Percentiles rank a stretch among this genome's conserved stretches.
These are phyloP conservation scores for Neoascia interrupta DNA, from an alignment of 2,888 invertebrate genomes.

Conservation along the genomic window DNA sequence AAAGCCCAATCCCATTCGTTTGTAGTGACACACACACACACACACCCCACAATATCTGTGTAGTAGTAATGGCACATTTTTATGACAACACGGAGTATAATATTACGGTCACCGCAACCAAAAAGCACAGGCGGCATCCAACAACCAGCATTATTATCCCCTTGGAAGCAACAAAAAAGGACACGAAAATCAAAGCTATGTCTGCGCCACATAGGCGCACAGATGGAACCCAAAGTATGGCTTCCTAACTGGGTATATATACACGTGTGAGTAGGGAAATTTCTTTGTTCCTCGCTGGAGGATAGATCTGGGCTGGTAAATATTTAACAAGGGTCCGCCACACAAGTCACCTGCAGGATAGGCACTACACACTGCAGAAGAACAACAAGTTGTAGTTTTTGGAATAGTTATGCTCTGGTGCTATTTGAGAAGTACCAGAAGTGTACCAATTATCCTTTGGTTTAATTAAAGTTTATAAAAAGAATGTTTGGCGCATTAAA, in stretches of 20 bases:
- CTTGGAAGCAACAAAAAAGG: slow-evolving; percentile 28
- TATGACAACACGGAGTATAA: slow-evolving; percentile 36
- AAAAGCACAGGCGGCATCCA: slow-evolving; percentile 11
- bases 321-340: slow-evolving; percentile 60
- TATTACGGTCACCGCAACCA: slow-evolving; percentile 42
- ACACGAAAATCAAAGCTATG: slow-evolving; percentile 36
- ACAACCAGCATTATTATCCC: slow-evolving; percentile 39
- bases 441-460: slow-evolving; percentile 31
- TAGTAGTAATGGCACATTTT: slow-evolving; percentile 45
- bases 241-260: slow-evolving; percentile 4
- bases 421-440: slow-evolving; percentile 22
- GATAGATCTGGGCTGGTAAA: slow-evolving; percentile 45
- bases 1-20: no score
- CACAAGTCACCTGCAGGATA: slow-evolving; percentile 32
- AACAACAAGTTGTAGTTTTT: slow-evolving; percentile 43
- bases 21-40: neutral
- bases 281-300: slow-evolving; percentile 30
- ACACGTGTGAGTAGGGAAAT: neutral
- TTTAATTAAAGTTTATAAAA: slow-evolving; percentile 47
- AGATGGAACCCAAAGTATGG: slow-evolving; percentile 18
- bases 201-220: slow-evolving; percentile 12
- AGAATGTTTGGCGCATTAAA: slow-evolving; percentile 11
- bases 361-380: slow-evolving; percentile 6
- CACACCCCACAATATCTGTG: slow-evolving; percentile 10
- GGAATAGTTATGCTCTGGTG: slow-evolving; percentile 1